Percentiles rank a stretch among this genome's conserved stretches.
Evolutionary conservation across 2,113 vertebrate genomes (phyloP).

Genomic region (rabbit (Oryctolagus cuniculus)): mOryCun1.1 NC_091436.1:168345501-168346000

Average conservation of each 20-base stretch:
- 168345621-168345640: not conserved
- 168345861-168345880: constrained; percentile 76
- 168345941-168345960: not conserved
- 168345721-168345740: not conserved
- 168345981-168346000: not conserved
- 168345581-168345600: rapidly evolving
- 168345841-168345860: constrained; percentile 75
- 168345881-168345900: constrained; percentile 73
- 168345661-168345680: not conserved
- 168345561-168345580: not conserved
- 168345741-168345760: not conserved
- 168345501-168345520: not conserved
- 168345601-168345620: not conserved
- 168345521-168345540: too few relatives aligned
- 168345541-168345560: not conserved
- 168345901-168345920: constrained; percentile 66
- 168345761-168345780: not conserved
- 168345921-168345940: constrained; percentile 45
- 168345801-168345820: not conserved
- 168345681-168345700: not conserved
- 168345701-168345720: not conserved
- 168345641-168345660: not conserved
- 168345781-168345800: not conserved
- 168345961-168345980: not conserved
- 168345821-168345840: constrained; percentile 70